Conservation (phyloP, 2,797 vertebrate genomes). For the Pterois miles region DNA sequence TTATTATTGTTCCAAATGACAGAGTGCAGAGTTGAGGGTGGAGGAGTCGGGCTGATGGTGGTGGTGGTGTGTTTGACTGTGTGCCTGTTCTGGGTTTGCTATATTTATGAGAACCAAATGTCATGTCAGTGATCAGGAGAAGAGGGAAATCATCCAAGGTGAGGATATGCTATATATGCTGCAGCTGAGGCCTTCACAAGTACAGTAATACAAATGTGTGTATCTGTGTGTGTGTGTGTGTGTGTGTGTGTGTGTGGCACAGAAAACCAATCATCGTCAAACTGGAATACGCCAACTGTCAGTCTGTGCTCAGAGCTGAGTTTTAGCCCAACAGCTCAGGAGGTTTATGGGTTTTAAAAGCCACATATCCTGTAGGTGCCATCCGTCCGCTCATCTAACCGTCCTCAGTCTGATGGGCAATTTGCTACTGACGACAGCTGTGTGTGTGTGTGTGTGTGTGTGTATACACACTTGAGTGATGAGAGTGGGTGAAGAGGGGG, state of each 20-base stretch:
- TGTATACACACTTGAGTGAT: not conserved
- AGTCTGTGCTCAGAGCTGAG: constrained; percentile 53
- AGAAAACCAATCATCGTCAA: constrained; percentile 74
- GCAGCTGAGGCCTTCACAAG: constrained; percentile 18
- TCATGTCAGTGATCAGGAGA: constrained; percentile 24
- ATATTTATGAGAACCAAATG: constrained; percentile 59
- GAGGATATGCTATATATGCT: not conserved
- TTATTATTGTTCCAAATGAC: constrained; percentile 85
- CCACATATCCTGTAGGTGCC: constrained; percentile 59
- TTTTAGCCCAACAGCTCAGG: constrained; percentile 51
- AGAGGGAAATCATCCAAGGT: constrained; percentile 18
- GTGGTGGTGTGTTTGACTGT: constrained; percentile 20
- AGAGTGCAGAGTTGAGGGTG: constrained; percentile 77
- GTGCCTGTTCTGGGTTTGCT: constrained; percentile 31
- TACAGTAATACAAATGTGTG: not conserved
- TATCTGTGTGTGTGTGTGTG: not conserved
- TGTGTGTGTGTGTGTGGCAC: constrained; percentile 17
- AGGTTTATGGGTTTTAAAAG: constrained; percentile 79
- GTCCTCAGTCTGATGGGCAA: constrained; percentile 45
- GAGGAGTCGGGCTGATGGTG: constrained; percentile 49
- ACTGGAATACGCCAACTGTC: constrained; percentile 66
- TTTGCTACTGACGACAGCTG: constrained; percentile 27
- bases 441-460: too few relatives aligned
- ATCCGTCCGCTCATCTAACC: constrained; percentile 24
- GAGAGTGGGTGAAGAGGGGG: not conserved